Base-by-base conservation (phyloP, 2,888 invertebrate species). In the Gnatocerus cornutus region DNA sequence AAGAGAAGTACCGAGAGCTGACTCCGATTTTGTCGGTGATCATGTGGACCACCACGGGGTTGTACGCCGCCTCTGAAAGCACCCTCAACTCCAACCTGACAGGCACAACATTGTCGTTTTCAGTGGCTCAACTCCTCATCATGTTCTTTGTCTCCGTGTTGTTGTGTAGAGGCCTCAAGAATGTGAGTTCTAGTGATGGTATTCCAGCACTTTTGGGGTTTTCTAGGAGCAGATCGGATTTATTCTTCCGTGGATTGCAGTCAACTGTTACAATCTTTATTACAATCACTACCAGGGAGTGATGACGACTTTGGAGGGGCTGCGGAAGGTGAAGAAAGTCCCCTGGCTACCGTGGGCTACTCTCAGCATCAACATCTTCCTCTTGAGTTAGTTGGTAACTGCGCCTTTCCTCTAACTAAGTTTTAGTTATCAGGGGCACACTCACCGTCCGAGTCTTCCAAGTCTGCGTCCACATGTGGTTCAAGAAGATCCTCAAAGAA, bases 181-280 rank as follows among this genome's bases (percentile, higher is more conserved):
- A 82, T 67, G 79, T 80, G 0, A 67, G 81, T 46, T 67, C 3
- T 33, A 4, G 21, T 21, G 1, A 21, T 21, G 4, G 4, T 3
- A 21, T 21, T 21, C 2, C 4, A 3, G 21, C 4, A 4, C 21
- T 21, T 21, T 21, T 21, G 21, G 21, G 1, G 8, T n/a, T 41
- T 76, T 76, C 59, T 52, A 79, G 78, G 72, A 76, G 69, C 77
- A 76, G 14, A 68, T 76, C 1, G 67, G 73, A 2, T 72, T 81
- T 33, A 74, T 82, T 45, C 68, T 82, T n/a, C 84, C 84, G 7
- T 84, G 83, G 83, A 70, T 83, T 2, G 27, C 77, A 3, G 69
- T 80, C 43, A 80, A 81, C 2, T 52, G 75, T 7, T 82, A 81
- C 71, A 80, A 79, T 30, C 75, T 82, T n/a, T 82, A 83, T 62